These are phyloP conservation scores for Lepus europaeus DNA, from an alignment of 2,113 vertebrate genomes.

Conservation along the genomic window DNA sequence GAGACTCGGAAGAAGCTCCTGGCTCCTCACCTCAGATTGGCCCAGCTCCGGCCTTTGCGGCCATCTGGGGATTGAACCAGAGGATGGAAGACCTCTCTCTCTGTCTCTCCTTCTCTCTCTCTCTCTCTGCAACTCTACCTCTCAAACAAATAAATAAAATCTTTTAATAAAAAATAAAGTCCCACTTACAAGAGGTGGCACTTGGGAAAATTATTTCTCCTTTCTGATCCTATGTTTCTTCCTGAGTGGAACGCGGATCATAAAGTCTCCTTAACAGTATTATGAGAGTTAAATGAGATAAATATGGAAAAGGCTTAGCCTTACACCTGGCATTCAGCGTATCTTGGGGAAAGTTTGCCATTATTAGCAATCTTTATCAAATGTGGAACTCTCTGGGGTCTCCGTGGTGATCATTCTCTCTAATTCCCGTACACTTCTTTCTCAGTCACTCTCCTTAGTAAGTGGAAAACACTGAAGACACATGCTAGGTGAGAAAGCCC, in stretches of 20 bases:
- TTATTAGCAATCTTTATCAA: constrained; percentile 33
- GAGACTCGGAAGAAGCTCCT: too few species aligned
- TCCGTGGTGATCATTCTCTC: background rate
- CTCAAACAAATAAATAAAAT: too few species aligned
- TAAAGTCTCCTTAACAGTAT: background rate
- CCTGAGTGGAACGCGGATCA: background rate
- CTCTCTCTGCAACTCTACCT: too few species aligned
- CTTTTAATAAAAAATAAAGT: too few species aligned
- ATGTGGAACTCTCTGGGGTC: background rate
- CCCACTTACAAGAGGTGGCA: background rate
- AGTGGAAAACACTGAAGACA: background rate
- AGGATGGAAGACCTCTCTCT: too few species aligned
- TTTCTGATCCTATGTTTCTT: background rate
- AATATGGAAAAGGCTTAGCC: background rate
- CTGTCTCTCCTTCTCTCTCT: too few species aligned
- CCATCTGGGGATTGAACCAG: too few species aligned
- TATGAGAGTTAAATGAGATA: background rate
- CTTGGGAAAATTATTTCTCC: background rate
- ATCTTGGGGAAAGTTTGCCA: background rate
- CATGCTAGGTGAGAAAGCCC: background rate
- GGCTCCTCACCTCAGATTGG: too few species aligned
- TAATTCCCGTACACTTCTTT: background rate
- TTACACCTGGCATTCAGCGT: background rate
- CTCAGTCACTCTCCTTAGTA: background rate
- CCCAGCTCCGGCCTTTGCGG: too few species aligned